phyloP scores from a whole-genome alignment of 2,797 vertebrate species.

The Enteromius trimaculatus region DNA sequence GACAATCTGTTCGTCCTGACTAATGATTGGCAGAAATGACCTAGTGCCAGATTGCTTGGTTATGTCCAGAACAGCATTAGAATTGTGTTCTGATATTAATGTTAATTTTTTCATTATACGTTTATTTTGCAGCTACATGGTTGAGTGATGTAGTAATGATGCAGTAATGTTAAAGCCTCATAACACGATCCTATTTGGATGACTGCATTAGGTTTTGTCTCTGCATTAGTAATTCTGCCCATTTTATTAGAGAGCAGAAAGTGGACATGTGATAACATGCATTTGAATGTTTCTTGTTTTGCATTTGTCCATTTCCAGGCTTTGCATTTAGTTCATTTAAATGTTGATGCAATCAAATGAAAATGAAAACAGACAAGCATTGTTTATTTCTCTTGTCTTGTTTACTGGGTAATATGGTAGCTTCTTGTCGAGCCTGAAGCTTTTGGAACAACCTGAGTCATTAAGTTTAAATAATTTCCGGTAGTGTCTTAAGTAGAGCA shows the following conservation, averaged over 20 bases:
- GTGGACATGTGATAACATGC: not conserved
- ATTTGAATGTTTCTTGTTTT: constrained; percentile 21
- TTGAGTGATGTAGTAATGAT: not conserved
- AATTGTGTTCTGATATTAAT: constrained; percentile 16
- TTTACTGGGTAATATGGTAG: not conserved
- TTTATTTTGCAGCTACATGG: not conserved
- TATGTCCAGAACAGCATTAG: not conserved
- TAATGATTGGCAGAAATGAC: constrained; percentile 21
- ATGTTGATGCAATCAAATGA: not conserved
- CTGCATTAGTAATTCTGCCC: not conserved
- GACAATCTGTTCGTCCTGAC: not conserved
- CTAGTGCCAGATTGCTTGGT: constrained; percentile 22
- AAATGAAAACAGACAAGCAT: not conserved
- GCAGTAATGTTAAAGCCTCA: not conserved
- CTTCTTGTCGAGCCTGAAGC: not conserved
- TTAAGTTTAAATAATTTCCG: not conserved
- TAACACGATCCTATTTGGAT: not conserved
- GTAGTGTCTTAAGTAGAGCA: not conserved
- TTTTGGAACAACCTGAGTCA: not conserved
- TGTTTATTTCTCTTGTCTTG: not conserved
- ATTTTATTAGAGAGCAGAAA: constrained; percentile 2
- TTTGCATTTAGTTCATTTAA: constrained; percentile 4
- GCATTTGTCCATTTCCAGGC: not conserved
- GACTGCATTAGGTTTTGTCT: not conserved
- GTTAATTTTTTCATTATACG: not conserved